Evolutionary conservation across 2,113 vertebrate genomes (phyloP).

Genomic region (Neolamprologus tretocephalus): DNA sequence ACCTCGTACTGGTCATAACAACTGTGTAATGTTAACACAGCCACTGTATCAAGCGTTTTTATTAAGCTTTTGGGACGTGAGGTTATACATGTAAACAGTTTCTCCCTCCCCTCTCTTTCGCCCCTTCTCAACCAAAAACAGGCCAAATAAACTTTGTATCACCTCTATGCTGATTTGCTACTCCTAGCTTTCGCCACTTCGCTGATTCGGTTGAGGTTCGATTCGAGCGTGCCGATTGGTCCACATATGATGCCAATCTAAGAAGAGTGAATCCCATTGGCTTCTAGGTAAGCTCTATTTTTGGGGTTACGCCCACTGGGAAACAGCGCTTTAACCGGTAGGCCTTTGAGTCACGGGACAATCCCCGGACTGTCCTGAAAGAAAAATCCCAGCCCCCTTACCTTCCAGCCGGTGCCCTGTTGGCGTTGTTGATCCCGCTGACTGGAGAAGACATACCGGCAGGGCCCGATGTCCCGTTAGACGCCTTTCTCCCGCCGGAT

Average conservation of each 20-base stretch:
- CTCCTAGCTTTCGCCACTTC: conserved; percentile 7
- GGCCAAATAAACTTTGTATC: conserved; percentile 38
- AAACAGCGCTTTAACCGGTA: conserved; percentile 65
- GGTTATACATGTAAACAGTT: neutral
- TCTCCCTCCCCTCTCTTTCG: neutral
- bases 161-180: conserved; percentile 14
- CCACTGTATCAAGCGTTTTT: neutral
- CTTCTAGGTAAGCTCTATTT: neutral
- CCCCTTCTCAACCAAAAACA: neutral
- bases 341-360: conserved; percentile 48
- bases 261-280: conserved; percentile 22
- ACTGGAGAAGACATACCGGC: conserved; percentile 62
- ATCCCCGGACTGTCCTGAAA: conserved; percentile 56
- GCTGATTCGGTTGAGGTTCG: neutral
- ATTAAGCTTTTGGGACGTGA: neutral
- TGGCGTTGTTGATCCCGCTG: conserved; percentile 61
- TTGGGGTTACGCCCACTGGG: conserved; percentile 44
- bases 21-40: neutral
- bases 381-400: conserved; percentile 22
- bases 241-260: neutral
- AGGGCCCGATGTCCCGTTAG: conserved; percentile 68
- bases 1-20: neutral
- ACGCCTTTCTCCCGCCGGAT: conserved; percentile 67
- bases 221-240: conserved; percentile 17
- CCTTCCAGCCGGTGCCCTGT: conserved; percentile 66